phyloP scores from a whole-genome alignment of 2,113 vertebrate species.

The Pterocles orientalis region DNA sequence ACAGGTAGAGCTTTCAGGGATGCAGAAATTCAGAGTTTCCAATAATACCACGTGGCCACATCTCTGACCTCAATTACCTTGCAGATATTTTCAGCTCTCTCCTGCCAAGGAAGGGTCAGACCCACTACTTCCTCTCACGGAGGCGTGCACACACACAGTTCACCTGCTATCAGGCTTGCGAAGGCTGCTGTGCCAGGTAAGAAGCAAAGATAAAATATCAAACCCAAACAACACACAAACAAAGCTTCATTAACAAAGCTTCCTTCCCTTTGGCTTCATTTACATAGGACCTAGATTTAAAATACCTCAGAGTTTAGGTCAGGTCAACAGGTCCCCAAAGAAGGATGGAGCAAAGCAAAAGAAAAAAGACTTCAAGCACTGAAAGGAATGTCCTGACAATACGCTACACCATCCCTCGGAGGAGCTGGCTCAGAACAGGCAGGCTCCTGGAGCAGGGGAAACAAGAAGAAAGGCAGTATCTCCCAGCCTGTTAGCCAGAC shows the following conservation, averaged over 20 bases:
- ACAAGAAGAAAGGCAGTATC: background rate
- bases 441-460: background rate
- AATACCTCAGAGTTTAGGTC: background rate
- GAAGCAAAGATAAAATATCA: background rate
- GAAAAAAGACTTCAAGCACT: background rate
- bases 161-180: background rate
- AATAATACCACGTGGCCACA: background rate
- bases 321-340: background rate
- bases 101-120: background rate
- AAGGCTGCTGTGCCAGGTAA: background rate
- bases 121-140: background rate
- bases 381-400: background rate
- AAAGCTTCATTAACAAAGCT: background rate
- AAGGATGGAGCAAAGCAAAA: background rate
- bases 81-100: background rate
- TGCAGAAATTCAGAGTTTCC: background rate
- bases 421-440: background rate
- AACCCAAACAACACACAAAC: background rate
- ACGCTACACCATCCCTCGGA: background rate
- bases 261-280: background rate
- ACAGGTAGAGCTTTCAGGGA: background rate
- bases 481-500: background rate
- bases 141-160: background rate
- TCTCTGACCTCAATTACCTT: background rate
- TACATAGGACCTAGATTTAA: background rate